phyloP scores from a whole-genome alignment of 2,797 vertebrate genomes.

The Coendou prehensilis region DNA sequence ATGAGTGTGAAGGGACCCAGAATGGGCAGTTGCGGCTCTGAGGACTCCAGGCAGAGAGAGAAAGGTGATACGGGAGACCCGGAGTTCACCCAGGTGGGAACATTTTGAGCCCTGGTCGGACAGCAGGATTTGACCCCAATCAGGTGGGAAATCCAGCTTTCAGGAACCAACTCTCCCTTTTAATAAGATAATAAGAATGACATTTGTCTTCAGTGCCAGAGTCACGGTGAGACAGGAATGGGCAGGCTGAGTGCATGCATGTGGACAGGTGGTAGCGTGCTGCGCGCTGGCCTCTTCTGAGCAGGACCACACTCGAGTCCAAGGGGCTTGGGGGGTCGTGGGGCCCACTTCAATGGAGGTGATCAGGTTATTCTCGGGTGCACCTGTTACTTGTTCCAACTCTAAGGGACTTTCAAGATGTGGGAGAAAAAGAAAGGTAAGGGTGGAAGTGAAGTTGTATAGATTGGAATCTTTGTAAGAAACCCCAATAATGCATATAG shows the following conservation, averaged over 20 bases:
- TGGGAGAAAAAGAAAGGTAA: constrained; percentile 37
- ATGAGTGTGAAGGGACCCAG: not conserved
- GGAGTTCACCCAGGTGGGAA: not conserved
- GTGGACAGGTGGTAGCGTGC: not conserved
- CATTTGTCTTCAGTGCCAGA: not conserved
- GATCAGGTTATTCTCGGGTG: not conserved
- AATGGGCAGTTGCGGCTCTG: not conserved
- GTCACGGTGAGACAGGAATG: not conserved
- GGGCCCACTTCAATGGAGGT: not conserved
- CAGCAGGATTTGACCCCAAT: not conserved
- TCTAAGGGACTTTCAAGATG: not conserved
- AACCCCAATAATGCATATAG: not conserved
- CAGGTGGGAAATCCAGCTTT: not conserved
- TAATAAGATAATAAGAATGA: not conserved
- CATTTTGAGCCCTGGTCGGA: not conserved
- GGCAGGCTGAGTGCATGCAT: not conserved
- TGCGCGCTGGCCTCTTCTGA: not conserved
- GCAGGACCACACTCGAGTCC: not conserved
- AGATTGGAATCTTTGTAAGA: not conserved
- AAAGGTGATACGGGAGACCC: not conserved
- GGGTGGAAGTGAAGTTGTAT: not conserved
- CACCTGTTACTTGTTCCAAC: not conserved
- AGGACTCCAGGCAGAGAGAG: not conserved
- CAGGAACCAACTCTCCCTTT: not conserved
- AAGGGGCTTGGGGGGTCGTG: too few relatives aligned